phyloP scores from a whole-genome alignment of 2,888 invertebrate species.

The Thymelicus lineola region DNA sequence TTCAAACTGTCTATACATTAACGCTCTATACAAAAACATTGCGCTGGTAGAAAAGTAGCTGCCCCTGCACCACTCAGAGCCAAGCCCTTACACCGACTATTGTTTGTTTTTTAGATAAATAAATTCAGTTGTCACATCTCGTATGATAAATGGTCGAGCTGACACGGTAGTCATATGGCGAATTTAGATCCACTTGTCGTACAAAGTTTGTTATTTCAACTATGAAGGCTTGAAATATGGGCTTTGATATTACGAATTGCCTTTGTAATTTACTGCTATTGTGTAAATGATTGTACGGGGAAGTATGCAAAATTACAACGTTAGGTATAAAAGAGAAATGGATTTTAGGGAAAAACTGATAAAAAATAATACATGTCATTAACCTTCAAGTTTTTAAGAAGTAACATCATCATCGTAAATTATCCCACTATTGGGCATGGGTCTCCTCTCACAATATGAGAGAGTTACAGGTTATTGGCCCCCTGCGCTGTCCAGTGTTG shows the following conservation, averaged over 20 bases:
- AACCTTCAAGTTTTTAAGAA: no score
- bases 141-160: constrained; percentile 75
- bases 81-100: constrained; percentile 64
- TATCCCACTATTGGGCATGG: no score
- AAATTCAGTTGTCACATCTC: constrained; percentile 83
- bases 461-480: no score
- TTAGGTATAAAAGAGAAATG: no score
- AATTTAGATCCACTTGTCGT: constrained; percentile 74
- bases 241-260: constrained; percentile 43
- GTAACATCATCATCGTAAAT: no score
- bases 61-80: constrained; percentile 57
- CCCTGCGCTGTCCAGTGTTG: no score
- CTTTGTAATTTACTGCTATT: constrained; percentile 49
- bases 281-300: constrained; percentile 35
- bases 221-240: constrained; percentile 57
- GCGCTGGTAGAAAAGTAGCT: constrained; percentile 62
- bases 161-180: constrained; percentile 82
- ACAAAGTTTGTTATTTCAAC: constrained; percentile 49
- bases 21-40: constrained; percentile 53
- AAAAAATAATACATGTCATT: no score
- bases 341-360: no score
- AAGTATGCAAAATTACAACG: no score
- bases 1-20: constrained; percentile 11
- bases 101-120: constrained; percentile 82
- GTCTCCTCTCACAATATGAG: no score